These are phyloP conservation scores for Rhogogaster chlorosoma DNA, from an alignment of 2,888 invertebrate genomes.

Conservation along the genomic window DNA sequence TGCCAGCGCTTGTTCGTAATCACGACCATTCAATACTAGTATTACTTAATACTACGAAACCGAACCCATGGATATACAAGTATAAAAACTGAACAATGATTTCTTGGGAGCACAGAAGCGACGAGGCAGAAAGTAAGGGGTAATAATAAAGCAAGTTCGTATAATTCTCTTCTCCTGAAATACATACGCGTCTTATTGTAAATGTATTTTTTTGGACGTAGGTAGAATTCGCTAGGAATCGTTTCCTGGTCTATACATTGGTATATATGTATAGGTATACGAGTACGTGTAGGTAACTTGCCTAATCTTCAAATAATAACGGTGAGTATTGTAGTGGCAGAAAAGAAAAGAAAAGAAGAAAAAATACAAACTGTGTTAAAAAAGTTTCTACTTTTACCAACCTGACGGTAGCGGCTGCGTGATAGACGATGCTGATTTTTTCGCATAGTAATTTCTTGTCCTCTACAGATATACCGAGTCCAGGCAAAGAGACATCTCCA, in stretches of 20 bases:
- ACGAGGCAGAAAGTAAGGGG: constrained; percentile 20
- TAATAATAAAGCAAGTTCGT: constrained; percentile 18
- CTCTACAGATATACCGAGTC: constrained; percentile 84
- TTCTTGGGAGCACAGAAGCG: not conserved
- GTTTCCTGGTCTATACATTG: not conserved
- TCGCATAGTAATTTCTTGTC: constrained; percentile 84
- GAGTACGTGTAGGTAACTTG: too few relatives aligned
- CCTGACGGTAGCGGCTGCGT: constrained; percentile 80
- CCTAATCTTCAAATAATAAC: not conserved
- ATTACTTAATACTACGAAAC: not conserved
- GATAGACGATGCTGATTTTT: constrained; percentile 91
- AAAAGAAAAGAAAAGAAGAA: not conserved
- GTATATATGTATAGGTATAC: not conserved
- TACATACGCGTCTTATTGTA: not conserved
- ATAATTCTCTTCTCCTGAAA: not conserved
- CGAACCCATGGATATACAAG: not conserved
- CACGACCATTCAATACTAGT: not conserved
- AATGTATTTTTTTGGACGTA: not conserved
- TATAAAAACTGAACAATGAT: not conserved
- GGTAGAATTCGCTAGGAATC: not conserved
- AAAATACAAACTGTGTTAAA: not conserved
- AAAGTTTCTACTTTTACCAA: constrained; percentile 53
- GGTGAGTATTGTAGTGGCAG: not conserved
- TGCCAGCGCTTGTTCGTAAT: not conserved
- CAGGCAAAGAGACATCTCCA: constrained; percentile 86